Conservation (phyloP, 2,797 vertebrate genomes). For the Oreochromis mossambicus region DNA sequence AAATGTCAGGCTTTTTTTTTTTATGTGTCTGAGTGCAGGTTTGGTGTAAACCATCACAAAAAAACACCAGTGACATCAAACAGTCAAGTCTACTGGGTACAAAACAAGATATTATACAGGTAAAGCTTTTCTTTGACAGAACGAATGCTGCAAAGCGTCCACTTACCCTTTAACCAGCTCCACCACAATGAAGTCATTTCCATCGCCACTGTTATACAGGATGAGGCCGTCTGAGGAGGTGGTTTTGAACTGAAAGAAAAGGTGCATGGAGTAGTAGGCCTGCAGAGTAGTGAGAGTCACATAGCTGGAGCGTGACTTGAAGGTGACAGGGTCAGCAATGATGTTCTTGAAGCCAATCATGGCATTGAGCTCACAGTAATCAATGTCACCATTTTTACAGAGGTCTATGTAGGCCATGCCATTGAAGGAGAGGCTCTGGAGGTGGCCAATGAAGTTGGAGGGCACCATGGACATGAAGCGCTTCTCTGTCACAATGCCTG, state of each 20-base stretch:
- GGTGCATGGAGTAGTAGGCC: constrained; percentile 99
- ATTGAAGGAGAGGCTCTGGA: constrained; percentile 96
- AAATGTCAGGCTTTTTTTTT: not conserved
- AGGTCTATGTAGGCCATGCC: constrained; percentile 99
- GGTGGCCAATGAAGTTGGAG: constrained; percentile 97
- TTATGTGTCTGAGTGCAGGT: not conserved
- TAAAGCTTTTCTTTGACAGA: not conserved
- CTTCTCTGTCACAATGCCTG: constrained; percentile 95
- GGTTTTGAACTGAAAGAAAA: constrained; percentile 99
- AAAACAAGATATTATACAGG: not conserved
- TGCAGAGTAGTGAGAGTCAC: constrained; percentile 91
- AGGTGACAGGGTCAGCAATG: constrained; percentile 96
- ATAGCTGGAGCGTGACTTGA: constrained; percentile 97
- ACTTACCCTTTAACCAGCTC: constrained; percentile 97
- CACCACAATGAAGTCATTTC: constrained; percentile 98
- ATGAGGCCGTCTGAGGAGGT: constrained; percentile 96
- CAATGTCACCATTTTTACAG: constrained; percentile 98
- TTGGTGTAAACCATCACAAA: not conserved
- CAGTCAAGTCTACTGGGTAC: not conserved
- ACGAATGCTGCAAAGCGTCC: not conserved
- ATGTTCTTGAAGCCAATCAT: constrained; percentile 98
- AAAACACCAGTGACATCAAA: not conserved
- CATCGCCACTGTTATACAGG: constrained; percentile 96
- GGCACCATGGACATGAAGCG: constrained; percentile 89
- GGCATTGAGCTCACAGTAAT: constrained; percentile 97